Evolutionary conservation across 2,797 vertebrate genomes (phyloP), one percentile per base, ranked within the genome.

Genomic region (Gila robusta): DNA sequence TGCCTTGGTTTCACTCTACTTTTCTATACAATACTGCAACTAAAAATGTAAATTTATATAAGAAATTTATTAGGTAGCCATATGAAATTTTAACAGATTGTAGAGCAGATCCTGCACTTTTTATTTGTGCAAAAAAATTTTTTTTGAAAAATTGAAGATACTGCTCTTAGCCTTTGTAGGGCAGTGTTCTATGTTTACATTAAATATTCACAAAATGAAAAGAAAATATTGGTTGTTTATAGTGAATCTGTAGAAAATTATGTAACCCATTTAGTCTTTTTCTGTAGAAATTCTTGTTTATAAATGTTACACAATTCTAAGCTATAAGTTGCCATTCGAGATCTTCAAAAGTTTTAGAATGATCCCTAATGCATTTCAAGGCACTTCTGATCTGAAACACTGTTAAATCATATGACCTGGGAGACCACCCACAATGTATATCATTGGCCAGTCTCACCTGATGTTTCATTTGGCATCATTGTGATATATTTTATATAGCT

Each of bases 391-490:
- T 19, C 28, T 47, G 14, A 66, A 47, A 10, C 19, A 23, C 19
- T 44, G 41, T 49, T 67, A 76, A 82, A 82, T 62, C 59, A 77
- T 21, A 76, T 84, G 72, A 77, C 81, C 49, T 44, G 52, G 23
- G 26, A 44, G 21, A 37, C 47, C 73, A 69, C 67, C 44, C 62
- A 79, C 56, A 17, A 16, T 54, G 21, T 10, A n/a, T 79, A 54
- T 78, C 23, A 90, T 89, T 90, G 90, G 90, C 26, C 39, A 41
- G 67, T 56, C 7, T 70, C 17, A 66, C 49, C 16, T 59, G 76
- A 64, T 49, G 44, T 82, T 62, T 47, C 23, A 67, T 44, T 37
- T 77, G 64, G 52, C 72, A 79, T 64, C n/a, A 47, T 47, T 49
- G 37, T 44, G 32, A 37, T 32, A 41, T 64, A 26, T 52, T 82